Evolutionary conservation across 2,888 invertebrate species (phyloP).

Genomic region (Mythimna pallens): DNA sequence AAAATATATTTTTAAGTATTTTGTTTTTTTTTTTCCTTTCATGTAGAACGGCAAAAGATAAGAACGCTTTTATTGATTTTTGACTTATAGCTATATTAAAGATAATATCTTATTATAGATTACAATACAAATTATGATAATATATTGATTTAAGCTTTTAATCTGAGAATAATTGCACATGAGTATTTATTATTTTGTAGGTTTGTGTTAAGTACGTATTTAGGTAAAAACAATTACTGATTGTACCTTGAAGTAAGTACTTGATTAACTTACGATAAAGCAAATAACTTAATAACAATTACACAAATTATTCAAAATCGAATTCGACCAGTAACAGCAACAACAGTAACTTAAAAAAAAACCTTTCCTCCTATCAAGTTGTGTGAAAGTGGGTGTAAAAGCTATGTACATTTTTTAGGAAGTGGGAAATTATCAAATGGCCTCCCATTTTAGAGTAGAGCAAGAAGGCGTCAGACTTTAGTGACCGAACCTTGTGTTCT

Average conservation of each 20-base stretch:
- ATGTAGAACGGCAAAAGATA: slow-evolving; percentile 1
- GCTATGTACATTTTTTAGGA: too few relatives aligned
- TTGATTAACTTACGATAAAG: too few relatives aligned
- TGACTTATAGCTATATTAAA: neutral
- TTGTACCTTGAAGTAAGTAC: neutral
- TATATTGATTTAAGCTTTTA: slow-evolving; percentile 9
- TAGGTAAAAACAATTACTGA: neutral
- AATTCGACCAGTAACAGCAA: too few relatives aligned
- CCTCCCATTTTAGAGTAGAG: too few relatives aligned
- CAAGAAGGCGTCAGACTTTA: too few relatives aligned
- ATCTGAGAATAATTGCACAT: neutral
- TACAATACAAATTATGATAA: slow-evolving; percentile 12
- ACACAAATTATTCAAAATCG: too few relatives aligned
- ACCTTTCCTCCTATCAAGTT: too few relatives aligned
- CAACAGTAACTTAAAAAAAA: too few relatives aligned
- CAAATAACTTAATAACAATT: too few relatives aligned
- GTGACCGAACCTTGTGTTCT: too few relatives aligned
- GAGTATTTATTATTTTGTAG: neutral
- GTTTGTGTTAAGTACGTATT: neutral
- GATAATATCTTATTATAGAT: slow-evolving; percentile 20
- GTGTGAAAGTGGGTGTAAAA: too few relatives aligned
- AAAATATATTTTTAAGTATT: slow-evolving; percentile 54
- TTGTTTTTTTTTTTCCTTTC: slow-evolving; percentile 8
- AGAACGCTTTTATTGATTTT: neutral
- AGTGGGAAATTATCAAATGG: too few relatives aligned